Conservation (phyloP, 1,140 invertebrate species). For the Drosophila lacteicornis region DNA sequence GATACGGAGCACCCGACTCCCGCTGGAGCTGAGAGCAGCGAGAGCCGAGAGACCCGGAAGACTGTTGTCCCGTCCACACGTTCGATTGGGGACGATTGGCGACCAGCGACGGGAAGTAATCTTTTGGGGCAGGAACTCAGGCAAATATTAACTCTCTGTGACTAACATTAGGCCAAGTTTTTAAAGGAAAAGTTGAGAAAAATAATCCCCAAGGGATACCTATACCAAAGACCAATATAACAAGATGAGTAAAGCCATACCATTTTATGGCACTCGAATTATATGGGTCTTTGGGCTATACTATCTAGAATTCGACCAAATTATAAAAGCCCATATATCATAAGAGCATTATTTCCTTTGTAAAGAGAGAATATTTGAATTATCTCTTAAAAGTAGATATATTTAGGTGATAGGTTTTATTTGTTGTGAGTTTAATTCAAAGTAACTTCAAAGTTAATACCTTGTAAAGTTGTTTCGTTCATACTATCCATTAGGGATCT, state of each 20-base stretch:
- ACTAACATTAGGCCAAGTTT: neutral
- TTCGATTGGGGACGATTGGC: neutral
- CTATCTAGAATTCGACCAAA: neutral
- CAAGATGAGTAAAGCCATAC: too few relatives aligned
- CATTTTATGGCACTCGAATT: too few relatives aligned
- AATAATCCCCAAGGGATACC: neutral
- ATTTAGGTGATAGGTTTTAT: neutral
- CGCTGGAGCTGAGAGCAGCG: conserved; percentile 51
- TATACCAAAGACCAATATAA: too few relatives aligned
- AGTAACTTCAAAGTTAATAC: neutral
- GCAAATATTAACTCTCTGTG: too few relatives aligned
- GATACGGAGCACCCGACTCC: conserved; percentile 30
- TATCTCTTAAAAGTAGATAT: neutral
- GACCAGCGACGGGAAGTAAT: neutral
- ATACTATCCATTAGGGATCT: neutral
- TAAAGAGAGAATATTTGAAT: neutral
- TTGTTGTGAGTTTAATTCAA: neutral
- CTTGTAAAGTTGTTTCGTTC: neutral
- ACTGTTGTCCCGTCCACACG: conserved; percentile 10
- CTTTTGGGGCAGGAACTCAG: neutral
- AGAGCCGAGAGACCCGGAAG: conserved; percentile 23
- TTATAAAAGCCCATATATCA: neutral
- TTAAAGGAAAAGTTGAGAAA: neutral
- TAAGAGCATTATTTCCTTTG: neutral
- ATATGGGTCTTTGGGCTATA: too few relatives aligned